Percentiles rank a stretch among this genome's conserved stretches.
phyloP scores from a whole-genome alignment of 2,113 vertebrate genomes.

The Ginglymostoma cirratum region DNA sequence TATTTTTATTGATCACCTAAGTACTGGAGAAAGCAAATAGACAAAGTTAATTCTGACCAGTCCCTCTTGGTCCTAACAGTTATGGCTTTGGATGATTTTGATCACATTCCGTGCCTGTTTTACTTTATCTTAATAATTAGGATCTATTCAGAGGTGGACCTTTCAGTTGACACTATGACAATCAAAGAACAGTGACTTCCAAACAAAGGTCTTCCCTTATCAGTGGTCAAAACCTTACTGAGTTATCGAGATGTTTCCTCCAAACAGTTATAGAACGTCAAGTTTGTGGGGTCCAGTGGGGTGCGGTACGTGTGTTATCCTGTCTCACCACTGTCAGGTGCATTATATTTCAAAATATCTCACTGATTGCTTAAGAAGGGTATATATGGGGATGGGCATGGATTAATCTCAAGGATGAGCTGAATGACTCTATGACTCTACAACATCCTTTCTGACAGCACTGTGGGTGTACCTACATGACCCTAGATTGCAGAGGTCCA shows the following conservation, averaged over 20 bases:
- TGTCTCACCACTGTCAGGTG: neutral
- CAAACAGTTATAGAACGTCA: neutral
- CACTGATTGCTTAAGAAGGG: neutral
- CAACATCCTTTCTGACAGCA: too few relatives aligned
- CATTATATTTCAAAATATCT: neutral
- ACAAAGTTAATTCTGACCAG: neutral
- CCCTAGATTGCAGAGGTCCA: too few relatives aligned
- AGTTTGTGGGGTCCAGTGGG: neutral
- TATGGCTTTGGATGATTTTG: neutral
- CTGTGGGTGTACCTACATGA: too few relatives aligned
- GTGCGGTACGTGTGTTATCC: neutral
- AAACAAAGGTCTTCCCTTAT: neutral
- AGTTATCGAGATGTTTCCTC: neutral
- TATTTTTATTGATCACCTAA: neutral
- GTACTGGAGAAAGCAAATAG: neutral
- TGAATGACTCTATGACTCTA: neutral
- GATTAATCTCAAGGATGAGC: neutral
- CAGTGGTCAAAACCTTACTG: neutral
- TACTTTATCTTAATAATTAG: neutral
- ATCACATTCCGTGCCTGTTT: neutral
- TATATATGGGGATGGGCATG: neutral
- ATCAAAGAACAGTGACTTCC: neutral
- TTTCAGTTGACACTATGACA: neutral
- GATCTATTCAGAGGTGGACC: neutral
- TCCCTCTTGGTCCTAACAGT: neutral